phyloP scores from a whole-genome alignment of 2,888 invertebrate species.

The Andricus curvator region DNA sequence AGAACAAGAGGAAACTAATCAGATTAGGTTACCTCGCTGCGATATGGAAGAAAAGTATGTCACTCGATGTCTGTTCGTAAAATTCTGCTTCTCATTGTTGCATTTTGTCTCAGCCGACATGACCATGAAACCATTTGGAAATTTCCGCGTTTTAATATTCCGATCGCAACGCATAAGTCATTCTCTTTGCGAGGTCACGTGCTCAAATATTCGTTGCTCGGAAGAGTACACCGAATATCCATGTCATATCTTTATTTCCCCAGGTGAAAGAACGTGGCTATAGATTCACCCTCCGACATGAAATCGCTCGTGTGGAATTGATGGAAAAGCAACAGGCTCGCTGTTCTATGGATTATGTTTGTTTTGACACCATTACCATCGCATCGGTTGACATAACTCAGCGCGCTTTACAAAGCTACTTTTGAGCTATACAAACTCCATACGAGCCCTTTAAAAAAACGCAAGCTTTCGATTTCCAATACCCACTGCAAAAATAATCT shows the following conservation, averaged over 20 bases:
- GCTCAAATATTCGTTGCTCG: neutral
- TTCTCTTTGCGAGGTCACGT: neutral
- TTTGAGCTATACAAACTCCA: slow-evolving; percentile 53
- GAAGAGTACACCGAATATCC: slow-evolving; percentile 3
- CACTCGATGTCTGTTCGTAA: neutral
- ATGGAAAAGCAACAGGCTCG: slow-evolving; percentile 30
- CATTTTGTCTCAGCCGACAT: neutral
- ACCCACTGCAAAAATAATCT: neutral
- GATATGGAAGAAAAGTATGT: slow-evolving; percentile 16
- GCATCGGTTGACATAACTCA: slow-evolving; percentile 25
- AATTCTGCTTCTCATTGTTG: slow-evolving; percentile 6
- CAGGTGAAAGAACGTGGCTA: slow-evolving; percentile 9
- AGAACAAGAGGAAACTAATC: slow-evolving; percentile 27
- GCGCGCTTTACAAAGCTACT: slow-evolving; percentile 52
- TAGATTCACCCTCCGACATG: slow-evolving; percentile 19
- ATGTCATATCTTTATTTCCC: slow-evolving; percentile 33
- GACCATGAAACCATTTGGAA: slow-evolving; percentile 14
- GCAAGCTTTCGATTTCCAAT: slow-evolving; percentile 35
- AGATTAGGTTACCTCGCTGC: neutral
- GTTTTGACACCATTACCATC: slow-evolving; percentile 26
- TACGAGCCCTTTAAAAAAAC: slow-evolving; percentile 49
- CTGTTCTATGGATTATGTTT: slow-evolving; percentile 38
- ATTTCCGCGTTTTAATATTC: slow-evolving; percentile 19
- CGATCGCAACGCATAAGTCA: neutral
- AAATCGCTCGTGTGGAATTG: slow-evolving; percentile 37